phyloP scores from a whole-genome alignment of 2,797 vertebrate species.

The Myioborus miniatus region DNA sequence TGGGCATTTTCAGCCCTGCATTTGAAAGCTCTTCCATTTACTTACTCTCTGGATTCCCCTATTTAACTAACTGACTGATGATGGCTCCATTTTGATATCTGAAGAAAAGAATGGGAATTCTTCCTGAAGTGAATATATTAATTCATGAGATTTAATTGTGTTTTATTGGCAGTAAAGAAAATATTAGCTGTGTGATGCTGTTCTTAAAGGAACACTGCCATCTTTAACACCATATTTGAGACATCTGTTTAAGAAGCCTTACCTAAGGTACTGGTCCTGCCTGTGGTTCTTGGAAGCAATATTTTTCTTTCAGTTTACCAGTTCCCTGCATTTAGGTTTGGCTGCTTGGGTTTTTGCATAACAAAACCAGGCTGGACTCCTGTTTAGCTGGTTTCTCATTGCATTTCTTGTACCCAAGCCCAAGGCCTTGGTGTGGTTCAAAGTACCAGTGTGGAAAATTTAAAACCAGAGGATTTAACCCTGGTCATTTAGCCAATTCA shows the following conservation, averaged over 20 bases:
- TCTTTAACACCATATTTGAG: not conserved
- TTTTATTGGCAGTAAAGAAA: conserved; percentile 31
- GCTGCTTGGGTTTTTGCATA: not conserved
- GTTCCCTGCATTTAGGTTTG: not conserved
- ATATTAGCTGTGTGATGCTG: not conserved
- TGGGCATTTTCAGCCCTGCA: conserved; percentile 77
- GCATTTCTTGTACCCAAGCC: not conserved
- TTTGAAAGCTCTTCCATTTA: conserved; percentile 82
- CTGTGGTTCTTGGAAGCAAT: not conserved
- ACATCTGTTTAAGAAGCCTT: not conserved
- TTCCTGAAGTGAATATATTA: conserved; percentile 46
- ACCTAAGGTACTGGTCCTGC: not conserved
- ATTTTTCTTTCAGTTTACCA: not conserved
- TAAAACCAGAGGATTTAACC: not conserved
- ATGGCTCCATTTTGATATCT: conserved; percentile 86
- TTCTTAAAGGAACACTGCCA: not conserved
- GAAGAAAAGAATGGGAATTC: conserved; percentile 43
- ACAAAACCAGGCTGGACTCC: not conserved
- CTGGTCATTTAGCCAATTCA: not conserved
- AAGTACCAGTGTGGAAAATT: not conserved
- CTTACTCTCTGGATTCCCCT: conserved; percentile 81
- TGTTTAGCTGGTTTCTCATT: not conserved
- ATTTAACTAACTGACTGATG: conserved; percentile 81
- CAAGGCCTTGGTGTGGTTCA: not conserved
- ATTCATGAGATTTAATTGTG: conserved; percentile 13